Conservation (phyloP, 2,113 vertebrate species). For the Nannospalax galili region DNA sequence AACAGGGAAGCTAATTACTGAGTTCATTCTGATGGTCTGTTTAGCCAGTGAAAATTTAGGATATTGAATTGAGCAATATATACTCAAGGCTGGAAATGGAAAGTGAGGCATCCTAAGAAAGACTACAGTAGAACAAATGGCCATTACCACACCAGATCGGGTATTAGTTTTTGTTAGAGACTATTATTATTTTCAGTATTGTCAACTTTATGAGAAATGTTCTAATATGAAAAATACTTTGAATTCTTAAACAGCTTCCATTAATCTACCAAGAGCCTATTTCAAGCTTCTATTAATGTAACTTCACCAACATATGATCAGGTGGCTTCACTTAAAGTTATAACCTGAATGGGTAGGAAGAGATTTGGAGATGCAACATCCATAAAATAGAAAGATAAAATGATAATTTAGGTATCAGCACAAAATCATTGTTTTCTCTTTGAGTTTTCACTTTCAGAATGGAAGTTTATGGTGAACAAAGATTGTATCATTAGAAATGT, state of each 20-base stretch:
- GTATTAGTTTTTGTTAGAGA: slow-evolving; percentile 41
- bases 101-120: slow-evolving; percentile 39
- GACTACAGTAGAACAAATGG: neutral
- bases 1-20: slow-evolving; percentile 84
- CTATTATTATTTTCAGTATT: slow-evolving; percentile 67
- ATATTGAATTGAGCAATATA: slow-evolving; percentile 64
- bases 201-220: slow-evolving; percentile 61
- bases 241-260: slow-evolving; percentile 71
- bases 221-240: slow-evolving; percentile 74
- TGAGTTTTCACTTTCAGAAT: slow-evolving; percentile 52
- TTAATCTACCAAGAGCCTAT: slow-evolving; percentile 51
- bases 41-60: slow-evolving; percentile 67
- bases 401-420: slow-evolving; percentile 32
- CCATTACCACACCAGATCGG: neutral
- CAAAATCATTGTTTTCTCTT: neutral
- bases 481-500: neutral
- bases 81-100: slow-evolving; percentile 46
- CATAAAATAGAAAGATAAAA: slow-evolving; percentile 38
- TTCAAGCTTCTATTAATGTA: slow-evolving; percentile 62
- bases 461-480: slow-evolving; percentile 48
- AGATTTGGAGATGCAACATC: slow-evolving; percentile 49
- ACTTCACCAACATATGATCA: slow-evolving; percentile 69
- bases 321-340: slow-evolving; percentile 2
- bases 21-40: slow-evolving; percentile 81
- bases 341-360: neutral